Evolutionary conservation across 35 echinoderm and acorn worm genomes (phyloP).

Genomic region (Nesometra sesokonis): DNA sequence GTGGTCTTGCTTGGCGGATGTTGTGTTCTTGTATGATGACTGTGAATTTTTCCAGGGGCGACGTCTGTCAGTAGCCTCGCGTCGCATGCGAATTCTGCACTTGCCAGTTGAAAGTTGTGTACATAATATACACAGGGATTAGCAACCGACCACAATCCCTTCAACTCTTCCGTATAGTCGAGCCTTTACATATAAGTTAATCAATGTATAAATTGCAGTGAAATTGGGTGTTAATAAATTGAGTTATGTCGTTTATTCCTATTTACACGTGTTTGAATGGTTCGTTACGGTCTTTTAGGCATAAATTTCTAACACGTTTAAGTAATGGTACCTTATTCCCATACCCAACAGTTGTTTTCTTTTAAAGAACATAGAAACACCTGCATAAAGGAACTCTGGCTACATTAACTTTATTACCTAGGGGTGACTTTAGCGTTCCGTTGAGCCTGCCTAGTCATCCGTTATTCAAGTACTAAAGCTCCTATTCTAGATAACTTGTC

Average conservation of each 20-base stretch:
- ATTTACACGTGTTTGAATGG: not conserved
- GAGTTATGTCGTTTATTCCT: not conserved
- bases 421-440: not conserved
- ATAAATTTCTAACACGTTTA: not conserved
- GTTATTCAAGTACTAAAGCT: not conserved
- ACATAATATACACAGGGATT: not conserved
- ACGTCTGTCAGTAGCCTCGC: not conserved
- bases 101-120: not conserved
- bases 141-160: not conserved
- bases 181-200: not conserved
- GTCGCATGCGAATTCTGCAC: not conserved
- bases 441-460: not conserved
- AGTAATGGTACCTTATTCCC: not conserved
- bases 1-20: no score
- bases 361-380: not conserved
- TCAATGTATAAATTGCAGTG: not conserved
- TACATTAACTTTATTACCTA: not conserved
- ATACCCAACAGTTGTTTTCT: not conserved
- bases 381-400: not conserved
- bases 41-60: not conserved
- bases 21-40: no score
- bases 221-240: not conserved
- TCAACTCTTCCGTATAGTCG: not conserved
- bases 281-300: not conserved
- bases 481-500: not conserved